Evolutionary conservation across 2,113 vertebrate genomes (phyloP).

Genomic region (Rynchops niger): DNA sequence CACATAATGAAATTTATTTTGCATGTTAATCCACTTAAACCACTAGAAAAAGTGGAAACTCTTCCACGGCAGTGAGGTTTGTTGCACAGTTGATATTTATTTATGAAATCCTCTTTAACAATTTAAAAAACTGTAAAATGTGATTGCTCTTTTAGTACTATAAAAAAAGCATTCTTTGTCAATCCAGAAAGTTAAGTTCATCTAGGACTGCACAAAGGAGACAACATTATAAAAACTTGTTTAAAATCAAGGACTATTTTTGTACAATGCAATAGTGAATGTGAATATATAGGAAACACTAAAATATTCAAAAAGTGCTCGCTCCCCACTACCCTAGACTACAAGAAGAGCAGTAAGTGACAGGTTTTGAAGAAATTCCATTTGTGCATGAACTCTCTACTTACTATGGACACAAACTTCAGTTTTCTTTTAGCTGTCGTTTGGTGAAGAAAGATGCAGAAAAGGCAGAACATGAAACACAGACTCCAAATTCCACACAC

Average conservation of each 20-base stretch:
- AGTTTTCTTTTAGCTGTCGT: constrained; percentile 63
- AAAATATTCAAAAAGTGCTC: not conserved
- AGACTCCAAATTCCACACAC: constrained; percentile 47
- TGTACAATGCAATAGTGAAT: not conserved
- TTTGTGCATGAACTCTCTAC: not conserved
- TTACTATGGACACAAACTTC: constrained; percentile 72
- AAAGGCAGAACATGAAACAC: constrained; percentile 34
- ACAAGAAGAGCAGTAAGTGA: not conserved
- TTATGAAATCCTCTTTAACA: not conserved
- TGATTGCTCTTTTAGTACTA: not conserved
- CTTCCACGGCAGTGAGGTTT: not conserved
- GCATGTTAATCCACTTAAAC: not conserved
- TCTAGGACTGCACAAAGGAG: not conserved
- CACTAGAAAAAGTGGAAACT: not conserved
- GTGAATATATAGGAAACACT: not conserved
- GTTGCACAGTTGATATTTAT: not conserved
- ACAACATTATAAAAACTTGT: not conserved
- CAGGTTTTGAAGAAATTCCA: not conserved
- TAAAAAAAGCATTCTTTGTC: not conserved
- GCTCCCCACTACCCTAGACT: not conserved
- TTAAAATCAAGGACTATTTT: not conserved
- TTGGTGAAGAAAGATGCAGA: constrained; percentile 17
- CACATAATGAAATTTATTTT: not conserved
- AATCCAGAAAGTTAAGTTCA: not conserved
- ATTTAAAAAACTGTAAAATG: not conserved